Base-by-base conservation (phyloP, 2,113 vertebrate species). In the Noctilio leporinus region DNA sequence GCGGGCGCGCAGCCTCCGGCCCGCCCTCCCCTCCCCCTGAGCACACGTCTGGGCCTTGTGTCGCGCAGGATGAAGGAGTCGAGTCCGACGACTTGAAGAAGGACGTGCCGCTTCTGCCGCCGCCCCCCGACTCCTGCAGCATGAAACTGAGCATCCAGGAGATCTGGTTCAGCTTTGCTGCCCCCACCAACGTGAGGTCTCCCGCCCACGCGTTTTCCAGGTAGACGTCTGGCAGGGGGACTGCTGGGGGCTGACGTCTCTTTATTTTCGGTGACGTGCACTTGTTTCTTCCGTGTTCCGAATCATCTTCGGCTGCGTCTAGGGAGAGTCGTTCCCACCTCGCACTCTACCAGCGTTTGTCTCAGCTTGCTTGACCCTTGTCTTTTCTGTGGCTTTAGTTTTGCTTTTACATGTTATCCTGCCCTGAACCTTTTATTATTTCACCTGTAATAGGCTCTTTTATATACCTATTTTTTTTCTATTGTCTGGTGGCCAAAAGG, bases 141-240 rank as follows among this genome's bases (percentile, higher is more conserved):
- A 99, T 99, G 99, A 99, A 99, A 97, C 94, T 99, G 90, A 99
- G 99, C 69, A 99, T 99, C 96, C 99, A 99, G 92, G 99, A 99
- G 98, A 99, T 99, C 95, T 99, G 99, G 99, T 99, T 99, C 97
- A 99, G 99, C 97, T 99, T 99, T 96, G 99, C 99, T 19, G 99
- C 99, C 19, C 99, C 99, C 28, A 99, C 99, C n/a, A 99, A 99
- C 35, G 98, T 99, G 75, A 99, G 99, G 33, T 99, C 99, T 38
- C 98, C 99, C n/a, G 97, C 99, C 6, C 98, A 99, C 93, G 78
- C 98, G 51, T 99, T 99, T 97, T 99, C 99, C 90, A 99, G 99
- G 99, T 99, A 98, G 15, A 97, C 4, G 2, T 78, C 96, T 53
- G 33, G 15, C 55, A 85, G 2, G 5, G 26, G 4, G 40, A 85